Conservation (phyloP, 2,113 vertebrate genomes). For the Scalopus aquaticus region DNA sequence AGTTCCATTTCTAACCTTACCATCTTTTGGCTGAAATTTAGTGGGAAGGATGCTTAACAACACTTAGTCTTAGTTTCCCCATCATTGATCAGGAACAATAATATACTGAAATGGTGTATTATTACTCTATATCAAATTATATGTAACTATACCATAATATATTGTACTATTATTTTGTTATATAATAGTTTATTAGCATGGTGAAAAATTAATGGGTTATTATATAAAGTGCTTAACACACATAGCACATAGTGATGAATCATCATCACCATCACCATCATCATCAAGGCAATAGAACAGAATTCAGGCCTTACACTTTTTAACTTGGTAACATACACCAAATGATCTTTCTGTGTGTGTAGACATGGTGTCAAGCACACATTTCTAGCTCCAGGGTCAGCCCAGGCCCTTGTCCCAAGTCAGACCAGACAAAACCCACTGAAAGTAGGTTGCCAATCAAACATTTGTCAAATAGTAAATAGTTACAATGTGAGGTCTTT, state of each 20-base stretch:
- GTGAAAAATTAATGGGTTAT: neutral
- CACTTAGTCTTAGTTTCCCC: neutral
- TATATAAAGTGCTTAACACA: neutral
- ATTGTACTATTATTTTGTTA: neutral
- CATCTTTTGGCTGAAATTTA: neutral
- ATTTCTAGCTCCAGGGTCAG: neutral
- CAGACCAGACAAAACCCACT: neutral
- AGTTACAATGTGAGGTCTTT: neutral
- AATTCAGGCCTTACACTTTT: neutral
- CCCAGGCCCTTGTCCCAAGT: neutral
- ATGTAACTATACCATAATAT: neutral
- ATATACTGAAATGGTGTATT: neutral
- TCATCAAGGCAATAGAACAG: neutral
- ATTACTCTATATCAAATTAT: neutral
- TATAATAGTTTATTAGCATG: neutral
- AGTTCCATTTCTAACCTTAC: neutral
- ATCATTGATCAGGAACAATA: neutral
- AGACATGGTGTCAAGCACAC: neutral
- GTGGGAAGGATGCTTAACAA: neutral
- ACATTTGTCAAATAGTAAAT: neutral
- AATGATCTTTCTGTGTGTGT: neutral
- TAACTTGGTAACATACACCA: neutral
- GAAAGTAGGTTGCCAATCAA: neutral
- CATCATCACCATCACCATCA: no score
- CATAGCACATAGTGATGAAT: neutral